These are phyloP conservation scores for Cyanoramphus novaezelandiae DNA, from an alignment of 2,113 vertebrate genomes.

Conservation along the genomic window DNA sequence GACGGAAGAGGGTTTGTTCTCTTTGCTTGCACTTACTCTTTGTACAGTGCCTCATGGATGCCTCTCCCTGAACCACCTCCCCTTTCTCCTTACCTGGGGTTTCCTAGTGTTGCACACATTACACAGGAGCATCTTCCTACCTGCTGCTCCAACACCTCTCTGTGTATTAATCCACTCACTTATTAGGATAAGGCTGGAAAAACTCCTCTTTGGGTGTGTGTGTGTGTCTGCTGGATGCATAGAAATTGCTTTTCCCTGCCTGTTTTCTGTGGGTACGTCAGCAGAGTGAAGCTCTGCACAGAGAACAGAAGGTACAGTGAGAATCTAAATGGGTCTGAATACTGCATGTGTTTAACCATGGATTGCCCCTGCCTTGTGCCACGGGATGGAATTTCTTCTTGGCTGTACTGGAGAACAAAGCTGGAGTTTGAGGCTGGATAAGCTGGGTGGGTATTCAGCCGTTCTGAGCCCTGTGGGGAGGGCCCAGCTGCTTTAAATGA, in stretches of 20 bases:
- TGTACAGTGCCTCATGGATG: neutral
- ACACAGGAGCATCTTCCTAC: neutral
- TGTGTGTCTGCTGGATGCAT: neutral
- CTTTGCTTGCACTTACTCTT: neutral
- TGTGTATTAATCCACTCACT: neutral
- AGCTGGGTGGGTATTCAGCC: neutral
- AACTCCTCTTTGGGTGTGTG: neutral
- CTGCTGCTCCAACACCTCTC: neutral
- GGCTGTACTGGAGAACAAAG: neutral
- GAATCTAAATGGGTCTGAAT: neutral
- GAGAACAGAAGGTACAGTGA: neutral
- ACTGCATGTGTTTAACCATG: neutral
- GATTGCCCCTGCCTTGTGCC: neutral
- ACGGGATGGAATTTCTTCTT: neutral
- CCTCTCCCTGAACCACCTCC: neutral
- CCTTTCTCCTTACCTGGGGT: neutral
- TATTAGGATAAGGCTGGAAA: neutral
- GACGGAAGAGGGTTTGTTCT: neutral
- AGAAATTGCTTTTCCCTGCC: neutral
- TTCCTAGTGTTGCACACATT: neutral
- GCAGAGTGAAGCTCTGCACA: neutral
- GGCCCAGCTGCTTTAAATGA: neutral
- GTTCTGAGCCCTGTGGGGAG: neutral
- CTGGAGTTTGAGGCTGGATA: neutral
- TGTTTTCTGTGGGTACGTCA: neutral